Percentiles rank a stretch among this genome's conserved stretches.
These are phyloP conservation scores for Caloenas nicobarica DNA, from an alignment of 2,113 vertebrate species.

Conservation along the genomic window DNA sequence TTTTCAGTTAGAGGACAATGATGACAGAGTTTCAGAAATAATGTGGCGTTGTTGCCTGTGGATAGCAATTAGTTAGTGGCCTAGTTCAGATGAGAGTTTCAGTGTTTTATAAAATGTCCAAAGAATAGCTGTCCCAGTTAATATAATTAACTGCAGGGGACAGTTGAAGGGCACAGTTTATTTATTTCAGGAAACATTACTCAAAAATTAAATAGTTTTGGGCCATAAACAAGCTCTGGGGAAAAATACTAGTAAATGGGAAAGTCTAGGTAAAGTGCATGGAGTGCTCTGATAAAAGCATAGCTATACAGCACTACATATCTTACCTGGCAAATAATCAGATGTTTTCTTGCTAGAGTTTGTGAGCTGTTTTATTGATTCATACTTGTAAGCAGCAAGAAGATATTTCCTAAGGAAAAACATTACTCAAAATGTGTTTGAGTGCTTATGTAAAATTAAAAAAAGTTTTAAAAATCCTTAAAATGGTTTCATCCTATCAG, in stretches of 20 bases:
- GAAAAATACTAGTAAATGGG: background rate
- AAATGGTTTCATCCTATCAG: background rate
- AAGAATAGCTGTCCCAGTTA: slow-evolving; percentile 67
- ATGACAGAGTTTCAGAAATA: slow-evolving; percentile 48
- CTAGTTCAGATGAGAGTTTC: slow-evolving; percentile 55
- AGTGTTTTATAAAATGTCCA: slow-evolving; percentile 35
- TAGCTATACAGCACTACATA: background rate
- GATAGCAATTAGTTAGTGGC: slow-evolving; percentile 66
- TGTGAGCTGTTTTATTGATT: background rate
- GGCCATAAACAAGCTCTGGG: background rate
- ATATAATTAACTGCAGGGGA: slow-evolving; percentile 50
- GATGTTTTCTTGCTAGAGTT: background rate
- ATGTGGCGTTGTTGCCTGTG: slow-evolving; percentile 43
- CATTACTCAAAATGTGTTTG: background rate
- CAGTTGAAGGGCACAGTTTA: slow-evolving; percentile 1
- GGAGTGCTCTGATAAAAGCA: background rate
- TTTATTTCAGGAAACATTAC: background rate
- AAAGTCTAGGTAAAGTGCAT: background rate
- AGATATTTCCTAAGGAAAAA: background rate
- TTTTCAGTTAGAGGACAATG: background rate
- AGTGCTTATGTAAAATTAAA: background rate
- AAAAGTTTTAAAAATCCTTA: background rate
- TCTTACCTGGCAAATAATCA: background rate
- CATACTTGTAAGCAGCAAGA: background rate
- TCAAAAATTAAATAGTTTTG: background rate